These are phyloP conservation scores for Resseliella maxima DNA, from an alignment of 2,888 invertebrate species.

Conservation along the genomic window DNA sequence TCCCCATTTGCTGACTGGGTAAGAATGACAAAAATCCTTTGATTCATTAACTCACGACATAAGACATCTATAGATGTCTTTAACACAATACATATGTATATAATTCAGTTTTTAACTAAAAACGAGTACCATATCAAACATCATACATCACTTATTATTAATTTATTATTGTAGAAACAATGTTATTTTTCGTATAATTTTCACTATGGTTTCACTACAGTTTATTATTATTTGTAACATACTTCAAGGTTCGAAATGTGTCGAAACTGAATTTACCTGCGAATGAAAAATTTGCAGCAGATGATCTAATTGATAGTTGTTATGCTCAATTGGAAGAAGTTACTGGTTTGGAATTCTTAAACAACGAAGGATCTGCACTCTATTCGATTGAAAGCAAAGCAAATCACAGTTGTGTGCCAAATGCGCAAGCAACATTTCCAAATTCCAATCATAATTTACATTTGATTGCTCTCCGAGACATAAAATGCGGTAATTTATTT, in stretches of 20 bases:
- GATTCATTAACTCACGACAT: no score
- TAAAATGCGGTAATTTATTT: slow-evolving; percentile 68
- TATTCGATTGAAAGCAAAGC: slow-evolving; percentile 87
- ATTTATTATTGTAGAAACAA: no score
- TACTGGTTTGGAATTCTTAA: slow-evolving; percentile 75
- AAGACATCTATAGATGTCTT: no score
- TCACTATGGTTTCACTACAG: no score
- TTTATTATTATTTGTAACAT: no score
- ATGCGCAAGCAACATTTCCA: slow-evolving; percentile 86
- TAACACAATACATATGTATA: no score
- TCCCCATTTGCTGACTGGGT: slow-evolving; percentile 91
- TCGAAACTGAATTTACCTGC: slow-evolving; percentile 75
- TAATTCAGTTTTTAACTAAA: no score
- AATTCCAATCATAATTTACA: slow-evolving; percentile 83
- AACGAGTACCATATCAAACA: no score
- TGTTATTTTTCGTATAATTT: no score
- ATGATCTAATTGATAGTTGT: slow-evolving; percentile 82
- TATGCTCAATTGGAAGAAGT: slow-evolving; percentile 87
- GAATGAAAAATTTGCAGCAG: slow-evolving; percentile 76
- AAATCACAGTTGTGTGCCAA: slow-evolving; percentile 93
- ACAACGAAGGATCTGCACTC: slow-evolving; percentile 92
- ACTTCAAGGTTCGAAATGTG: no score
- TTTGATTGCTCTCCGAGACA: slow-evolving; percentile 77
- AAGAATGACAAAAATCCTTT: no score
- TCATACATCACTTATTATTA: no score